These are phyloP conservation scores for Euphonia xanthogaster DNA, from an alignment of 2,797 vertebrate species.

Conservation along the genomic window DNA sequence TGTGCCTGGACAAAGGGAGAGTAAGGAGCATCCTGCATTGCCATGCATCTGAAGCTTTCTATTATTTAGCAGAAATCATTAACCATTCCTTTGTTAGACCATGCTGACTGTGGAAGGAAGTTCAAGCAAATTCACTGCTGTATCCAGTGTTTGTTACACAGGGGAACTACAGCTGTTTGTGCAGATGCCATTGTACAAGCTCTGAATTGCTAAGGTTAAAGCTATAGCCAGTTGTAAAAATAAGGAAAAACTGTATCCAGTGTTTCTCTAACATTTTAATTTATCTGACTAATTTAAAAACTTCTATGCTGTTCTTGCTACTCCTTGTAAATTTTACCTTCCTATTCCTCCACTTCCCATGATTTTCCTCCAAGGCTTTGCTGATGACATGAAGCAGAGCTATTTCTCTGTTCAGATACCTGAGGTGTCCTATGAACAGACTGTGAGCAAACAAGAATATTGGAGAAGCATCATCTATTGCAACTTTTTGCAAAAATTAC, in stretches of 20 bases:
- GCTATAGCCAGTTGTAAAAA: neutral
- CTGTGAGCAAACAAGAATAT: neutral
- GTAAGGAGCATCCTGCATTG: neutral
- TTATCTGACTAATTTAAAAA: neutral
- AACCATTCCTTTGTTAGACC: constrained; percentile 37
- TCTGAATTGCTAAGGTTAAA: neutral
- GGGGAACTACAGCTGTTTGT: constrained; percentile 2
- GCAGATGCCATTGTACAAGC: neutral
- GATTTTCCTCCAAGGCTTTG: neutral
- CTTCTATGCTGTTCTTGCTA: neutral
- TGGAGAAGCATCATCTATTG: neutral
- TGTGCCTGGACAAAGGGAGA: neutral
- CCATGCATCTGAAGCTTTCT: neutral
- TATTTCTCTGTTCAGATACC: neutral
- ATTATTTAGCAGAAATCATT: constrained; percentile 53
- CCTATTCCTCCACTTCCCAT: neutral
- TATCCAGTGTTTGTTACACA: neutral
- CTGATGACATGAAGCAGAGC: neutral
- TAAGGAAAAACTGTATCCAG: neutral
- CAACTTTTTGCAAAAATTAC: neutral
- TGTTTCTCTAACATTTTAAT: neutral
- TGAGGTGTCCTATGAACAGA: neutral
- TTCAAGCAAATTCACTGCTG: neutral
- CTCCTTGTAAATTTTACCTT: neutral
- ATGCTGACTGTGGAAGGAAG: neutral